Evolutionary conservation across 2,113 vertebrate species (phyloP).

Genomic region (Aplodontia rufa): DNA sequence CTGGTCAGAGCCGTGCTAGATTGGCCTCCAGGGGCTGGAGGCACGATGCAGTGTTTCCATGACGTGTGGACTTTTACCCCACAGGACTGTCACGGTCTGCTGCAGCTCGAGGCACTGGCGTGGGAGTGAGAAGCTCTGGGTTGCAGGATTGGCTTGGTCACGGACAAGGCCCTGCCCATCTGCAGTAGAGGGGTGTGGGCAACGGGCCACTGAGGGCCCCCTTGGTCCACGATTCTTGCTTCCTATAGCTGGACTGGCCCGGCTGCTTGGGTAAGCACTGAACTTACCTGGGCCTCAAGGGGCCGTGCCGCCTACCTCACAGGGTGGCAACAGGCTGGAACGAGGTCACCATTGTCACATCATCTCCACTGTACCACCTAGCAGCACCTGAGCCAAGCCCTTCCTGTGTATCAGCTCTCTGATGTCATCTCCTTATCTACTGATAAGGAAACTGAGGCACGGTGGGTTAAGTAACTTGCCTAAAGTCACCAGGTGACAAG

Average conservation of each 20-base stretch:
- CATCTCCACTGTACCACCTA: not conserved
- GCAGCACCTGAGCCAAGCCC: not conserved
- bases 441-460: not conserved
- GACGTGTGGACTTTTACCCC: not conserved
- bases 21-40: not conserved
- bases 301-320: not conserved
- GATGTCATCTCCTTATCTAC: fast-evolving
- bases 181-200: fast-evolving
- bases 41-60: fast-evolving
- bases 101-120: not conserved
- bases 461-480: not conserved
- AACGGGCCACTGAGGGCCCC: not conserved
- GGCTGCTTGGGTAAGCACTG: too few relatives aligned
- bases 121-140: not conserved
- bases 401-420: not conserved
- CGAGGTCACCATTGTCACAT: fast-evolving
- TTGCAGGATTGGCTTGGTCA: not conserved
- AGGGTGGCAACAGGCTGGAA: not conserved
- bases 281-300: not conserved
- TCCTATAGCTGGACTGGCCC: not conserved
- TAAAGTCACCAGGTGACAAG: not conserved
- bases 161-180: not conserved
- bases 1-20: not conserved
- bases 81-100: not conserved
- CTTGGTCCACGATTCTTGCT: not conserved